phyloP scores from a whole-genome alignment of 2,113 vertebrate species.

The Corythaeola cristata region DNA sequence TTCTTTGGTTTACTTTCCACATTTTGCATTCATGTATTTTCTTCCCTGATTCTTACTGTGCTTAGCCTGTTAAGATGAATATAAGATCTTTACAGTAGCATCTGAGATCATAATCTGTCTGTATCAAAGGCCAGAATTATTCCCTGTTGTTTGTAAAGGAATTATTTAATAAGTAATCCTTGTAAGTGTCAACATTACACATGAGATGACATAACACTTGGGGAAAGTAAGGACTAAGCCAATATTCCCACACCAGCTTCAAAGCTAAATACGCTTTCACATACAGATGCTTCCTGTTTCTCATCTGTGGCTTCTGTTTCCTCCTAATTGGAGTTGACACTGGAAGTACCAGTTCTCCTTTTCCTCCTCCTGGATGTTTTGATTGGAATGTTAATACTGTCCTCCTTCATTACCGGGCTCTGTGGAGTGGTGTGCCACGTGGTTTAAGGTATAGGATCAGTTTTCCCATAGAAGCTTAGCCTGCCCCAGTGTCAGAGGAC shows the following conservation, averaged over 20 bases:
- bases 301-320: conserved; percentile 61
- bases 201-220: conserved; percentile 67
- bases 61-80: conserved; percentile 36
- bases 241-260: conserved; percentile 69
- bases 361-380: conserved; percentile 68
- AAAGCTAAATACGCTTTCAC: conserved; percentile 65
- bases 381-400: conserved; percentile 62
- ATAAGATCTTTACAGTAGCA: conserved; percentile 43
- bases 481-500: neutral
- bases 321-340: conserved; percentile 65
- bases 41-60: conserved; percentile 23
- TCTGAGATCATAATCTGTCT: conserved; percentile 67
- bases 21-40: conserved; percentile 46
- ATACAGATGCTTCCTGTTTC: conserved; percentile 61
- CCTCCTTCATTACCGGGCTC: conserved; percentile 11
- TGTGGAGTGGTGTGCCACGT: neutral
- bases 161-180: conserved; percentile 76
- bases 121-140: conserved; percentile 72
- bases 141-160: conserved; percentile 72
- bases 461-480: neutral
- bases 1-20: conserved; percentile 34
- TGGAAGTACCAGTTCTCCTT: conserved; percentile 58
- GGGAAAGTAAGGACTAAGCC: conserved; percentile 71
- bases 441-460: neutral
- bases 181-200: conserved; percentile 65